Base-by-base conservation (phyloP, 2,888 invertebrate species). In the Scrobipalpa costella region DNA sequence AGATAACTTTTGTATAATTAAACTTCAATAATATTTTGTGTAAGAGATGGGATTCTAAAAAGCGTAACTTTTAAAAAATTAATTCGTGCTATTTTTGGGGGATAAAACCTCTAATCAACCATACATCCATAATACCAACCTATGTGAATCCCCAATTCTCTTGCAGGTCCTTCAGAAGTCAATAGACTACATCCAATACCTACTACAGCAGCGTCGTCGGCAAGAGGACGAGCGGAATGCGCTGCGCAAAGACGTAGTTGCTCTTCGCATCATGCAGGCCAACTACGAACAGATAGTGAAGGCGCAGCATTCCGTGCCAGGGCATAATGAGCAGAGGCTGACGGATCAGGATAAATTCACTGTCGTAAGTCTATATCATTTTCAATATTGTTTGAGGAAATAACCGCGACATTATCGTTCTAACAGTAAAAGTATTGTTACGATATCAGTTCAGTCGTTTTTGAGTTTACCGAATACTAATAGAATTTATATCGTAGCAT, bases 201-300 rank as follows among this genome's bases (percentile, higher is more conserved):
- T 98, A 73, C 93, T 97, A 69, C 96, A 97, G 82, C 97, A 98
- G 84, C 97, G 98, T 75, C 95, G 96, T 73, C 96, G 98, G 69
- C 97, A 98, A 78, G 98, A 98, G 79, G 98, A 98, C n/a, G 98
- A 99, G 79, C 92, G 98, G 63, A 96, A 96, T 71, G 96, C 96
- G 0, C 87, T 98, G 19, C 93, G 97, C 27, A 98, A 98, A 81
- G 98, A 99, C 83, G 96, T 98, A 0, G 95, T 98, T 19, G 99
- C 98, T 0, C 89, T 99, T 63, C 95, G 98, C 68, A 98, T 99
- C 60, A 97, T 97, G 94, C 98, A 98, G 82, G 95, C 96, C 1
- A 98, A 98, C 84, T 98, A 98, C 79, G 98, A 99, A 79, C 97
- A 98, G 83, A 98, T 99, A 80, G 96, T 99, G 15, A 98, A 98